A percentile compares a stretch with the other conserved stretches of the same genome.
phyloP scores from a whole-genome alignment of 2,113 vertebrate genomes.

The Xiphorhynchus elegans region DNA sequence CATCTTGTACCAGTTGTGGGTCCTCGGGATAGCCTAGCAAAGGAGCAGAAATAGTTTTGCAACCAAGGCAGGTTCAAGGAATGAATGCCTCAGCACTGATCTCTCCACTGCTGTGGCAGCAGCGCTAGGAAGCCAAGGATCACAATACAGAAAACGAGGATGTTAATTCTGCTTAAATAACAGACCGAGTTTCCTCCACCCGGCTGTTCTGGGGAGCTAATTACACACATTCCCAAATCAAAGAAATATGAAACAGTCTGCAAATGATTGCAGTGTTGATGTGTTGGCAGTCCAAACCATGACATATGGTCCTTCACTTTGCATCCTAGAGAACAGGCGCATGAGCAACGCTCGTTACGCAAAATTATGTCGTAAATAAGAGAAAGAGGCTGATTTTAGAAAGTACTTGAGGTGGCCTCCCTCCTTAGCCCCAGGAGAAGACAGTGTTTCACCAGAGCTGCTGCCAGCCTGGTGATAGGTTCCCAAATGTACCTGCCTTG shows the following conservation, averaged over 20 bases:
- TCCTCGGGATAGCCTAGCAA: constrained; percentile 3
- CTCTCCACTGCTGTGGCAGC: constrained; percentile 1
- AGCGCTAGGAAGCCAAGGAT: constrained; percentile 5
- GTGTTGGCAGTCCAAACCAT: constrained; percentile 61
- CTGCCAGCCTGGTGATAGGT: background rate
- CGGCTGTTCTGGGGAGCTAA: constrained; percentile 60
- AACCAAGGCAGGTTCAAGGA: background rate
- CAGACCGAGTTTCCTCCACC: constrained; percentile 47
- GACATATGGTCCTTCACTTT: constrained; percentile 68
- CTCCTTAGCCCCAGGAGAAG: background rate
- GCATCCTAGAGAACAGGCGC: constrained; percentile 41
- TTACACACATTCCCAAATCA: constrained; percentile 54
- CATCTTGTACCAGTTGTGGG: background rate
- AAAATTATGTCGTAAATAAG: constrained; percentile 40
- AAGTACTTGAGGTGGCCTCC: constrained; percentile 14
- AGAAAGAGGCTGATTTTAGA: constrained; percentile 37
- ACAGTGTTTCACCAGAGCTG: background rate
- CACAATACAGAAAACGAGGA: constrained; percentile 51
- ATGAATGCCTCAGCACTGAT: background rate
- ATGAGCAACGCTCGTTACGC: background rate
- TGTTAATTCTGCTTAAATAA: constrained; percentile 67
- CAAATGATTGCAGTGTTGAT: constrained; percentile 61
- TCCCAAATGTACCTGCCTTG: background rate
- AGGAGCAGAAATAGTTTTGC: constrained; percentile 50
- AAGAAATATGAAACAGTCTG: constrained; percentile 66